Percentiles rank a stretch among this genome's conserved stretches.
phyloP scores from a whole-genome alignment of 1,140 invertebrate genomes.

The Drosophila tropicalis region DNA sequence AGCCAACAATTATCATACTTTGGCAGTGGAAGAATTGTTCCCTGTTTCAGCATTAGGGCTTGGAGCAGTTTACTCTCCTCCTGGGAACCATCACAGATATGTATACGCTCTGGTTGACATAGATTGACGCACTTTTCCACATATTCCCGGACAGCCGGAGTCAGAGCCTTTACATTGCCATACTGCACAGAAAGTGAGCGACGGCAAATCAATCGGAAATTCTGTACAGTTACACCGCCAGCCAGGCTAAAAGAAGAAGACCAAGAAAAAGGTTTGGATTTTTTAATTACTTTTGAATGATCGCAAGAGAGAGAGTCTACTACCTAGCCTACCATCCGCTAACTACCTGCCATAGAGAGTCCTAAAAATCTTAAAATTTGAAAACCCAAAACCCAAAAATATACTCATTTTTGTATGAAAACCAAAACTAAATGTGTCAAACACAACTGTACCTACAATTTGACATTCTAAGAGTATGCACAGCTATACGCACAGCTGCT shows the following conservation, averaged over 20 bases:
- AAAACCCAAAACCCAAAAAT: neutral
- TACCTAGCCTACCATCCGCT: slow-evolving; percentile 1
- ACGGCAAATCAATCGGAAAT: slow-evolving; percentile 62
- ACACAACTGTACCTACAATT: slow-evolving; percentile 73
- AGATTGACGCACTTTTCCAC: slow-evolving; percentile 88
- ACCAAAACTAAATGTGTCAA: slow-evolving; percentile 22
- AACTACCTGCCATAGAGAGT: neutral
- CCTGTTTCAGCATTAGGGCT: slow-evolving; percentile 86
- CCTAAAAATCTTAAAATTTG: neutral
- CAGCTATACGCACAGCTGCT: slow-evolving; percentile 30
- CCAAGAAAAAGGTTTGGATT: neutral
- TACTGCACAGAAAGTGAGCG: slow-evolving; percentile 67
- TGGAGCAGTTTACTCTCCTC: slow-evolving; percentile 88
- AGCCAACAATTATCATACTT: slow-evolving; percentile 96
- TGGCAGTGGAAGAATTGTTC: slow-evolving; percentile 88
- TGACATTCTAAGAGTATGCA: slow-evolving; percentile 69
- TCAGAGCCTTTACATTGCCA: slow-evolving; percentile 62
- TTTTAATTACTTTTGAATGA: neutral
- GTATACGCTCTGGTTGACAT: slow-evolving; percentile 90
- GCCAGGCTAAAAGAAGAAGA: neutral
- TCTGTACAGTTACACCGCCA: slow-evolving; percentile 4
- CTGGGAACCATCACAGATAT: slow-evolving; percentile 93
- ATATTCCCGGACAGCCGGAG: slow-evolving; percentile 85
- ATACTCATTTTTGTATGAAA: neutral
- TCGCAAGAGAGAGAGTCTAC: neutral